Base-by-base conservation (phyloP, 2,113 vertebrate species). In the Spheniscus mendiculus region DNA sequence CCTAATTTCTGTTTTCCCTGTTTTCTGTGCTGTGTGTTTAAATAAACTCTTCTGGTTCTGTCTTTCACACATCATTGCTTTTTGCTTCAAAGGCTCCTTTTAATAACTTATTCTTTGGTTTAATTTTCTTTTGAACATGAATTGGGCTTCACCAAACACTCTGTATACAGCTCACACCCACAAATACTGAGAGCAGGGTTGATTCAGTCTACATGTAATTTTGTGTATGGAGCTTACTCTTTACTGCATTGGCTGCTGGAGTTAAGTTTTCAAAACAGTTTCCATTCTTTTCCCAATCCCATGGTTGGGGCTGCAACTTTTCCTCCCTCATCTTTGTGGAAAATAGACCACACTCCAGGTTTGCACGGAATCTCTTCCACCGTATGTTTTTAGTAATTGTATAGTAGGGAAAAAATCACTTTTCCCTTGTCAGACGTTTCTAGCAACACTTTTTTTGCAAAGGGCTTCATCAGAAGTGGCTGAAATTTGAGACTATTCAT, bases 1-100 rank as follows among this genome's bases (percentile, higher is more conserved):
- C 90, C 94, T 98, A 95, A 97, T 97, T 98, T 97, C 97, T 98
- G 87, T 97, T 98, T 97, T 92, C 56, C 91, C 63, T 86, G 58
- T 90, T 97, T 94, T 87, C 96, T 96, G 77, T 83, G 58, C 95
- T 97, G 94, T 96, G 95, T 96, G 95, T 98, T 98, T 97, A 98
- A 98, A 98, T 97, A 98, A 97, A 97, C 96, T 97, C 97, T 97
- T 97, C 96, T 98, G 84, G 90, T 95, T 97, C 66, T 96, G 93
- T 97, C 97, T 98, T 98, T 98, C 97, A 98, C 98, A 98, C 97
- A 97, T 98, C 98, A 97, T 97, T 94, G 88, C 98, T 97, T 97
- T 96, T 97, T 86, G 87, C 97, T 98, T 98, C 98, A 98, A 98
- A 98, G 97, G 59, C 95, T 97, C 91, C 92, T 97, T 98, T 98